Conservation (phyloP, 2,888 invertebrate genomes). For the Caenorhabditis sulstoni region DNA sequence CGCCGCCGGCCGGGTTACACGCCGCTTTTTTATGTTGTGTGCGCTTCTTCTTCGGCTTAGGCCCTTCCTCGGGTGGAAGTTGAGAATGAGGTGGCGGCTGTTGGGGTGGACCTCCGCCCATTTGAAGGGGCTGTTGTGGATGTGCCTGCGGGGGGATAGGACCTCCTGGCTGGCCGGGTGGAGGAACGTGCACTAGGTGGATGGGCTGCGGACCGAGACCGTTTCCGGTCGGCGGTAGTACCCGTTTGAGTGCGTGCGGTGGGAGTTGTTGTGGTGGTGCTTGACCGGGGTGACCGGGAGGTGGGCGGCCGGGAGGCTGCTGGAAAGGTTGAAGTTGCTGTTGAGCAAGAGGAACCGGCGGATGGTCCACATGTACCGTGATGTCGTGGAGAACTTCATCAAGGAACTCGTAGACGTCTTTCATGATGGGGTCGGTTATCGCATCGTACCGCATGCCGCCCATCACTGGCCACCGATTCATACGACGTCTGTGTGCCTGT, state of each 20-base stretch:
- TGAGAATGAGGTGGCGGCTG: conserved; percentile 26
- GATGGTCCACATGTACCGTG: conserved; percentile 3
- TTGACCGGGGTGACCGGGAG: conserved; percentile 17
- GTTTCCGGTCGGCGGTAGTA: conserved; percentile 2
- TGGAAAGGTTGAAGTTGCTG: conserved; percentile 1
- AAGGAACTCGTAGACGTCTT: conserved; percentile 62
- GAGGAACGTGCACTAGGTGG: conserved; percentile 22
- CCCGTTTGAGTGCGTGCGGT: conserved; percentile 22
- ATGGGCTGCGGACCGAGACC: conserved; percentile 1
- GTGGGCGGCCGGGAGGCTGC: background rate
- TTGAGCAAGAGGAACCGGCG: background rate
- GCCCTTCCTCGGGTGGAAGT: conserved; percentile 23
- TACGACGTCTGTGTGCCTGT: background rate
- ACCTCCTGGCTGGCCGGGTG: conserved; percentile 5
- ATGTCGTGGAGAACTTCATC: conserved; percentile 63
- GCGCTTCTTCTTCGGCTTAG: conserved; percentile 76
- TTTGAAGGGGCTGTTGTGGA: background rate
- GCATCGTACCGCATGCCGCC: conserved; percentile 42
- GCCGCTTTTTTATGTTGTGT: conserved; percentile 69
- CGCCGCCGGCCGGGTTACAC: conserved; percentile 38
- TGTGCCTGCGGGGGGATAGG: conserved; percentile 1
- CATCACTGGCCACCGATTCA: conserved; percentile 2
- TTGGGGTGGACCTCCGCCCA: background rate
- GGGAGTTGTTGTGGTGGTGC: background rate
- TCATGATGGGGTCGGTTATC: conserved; percentile 31